phyloP scores from a whole-genome alignment of 2,797 vertebrate genomes.

The Manis javanica region DNA sequence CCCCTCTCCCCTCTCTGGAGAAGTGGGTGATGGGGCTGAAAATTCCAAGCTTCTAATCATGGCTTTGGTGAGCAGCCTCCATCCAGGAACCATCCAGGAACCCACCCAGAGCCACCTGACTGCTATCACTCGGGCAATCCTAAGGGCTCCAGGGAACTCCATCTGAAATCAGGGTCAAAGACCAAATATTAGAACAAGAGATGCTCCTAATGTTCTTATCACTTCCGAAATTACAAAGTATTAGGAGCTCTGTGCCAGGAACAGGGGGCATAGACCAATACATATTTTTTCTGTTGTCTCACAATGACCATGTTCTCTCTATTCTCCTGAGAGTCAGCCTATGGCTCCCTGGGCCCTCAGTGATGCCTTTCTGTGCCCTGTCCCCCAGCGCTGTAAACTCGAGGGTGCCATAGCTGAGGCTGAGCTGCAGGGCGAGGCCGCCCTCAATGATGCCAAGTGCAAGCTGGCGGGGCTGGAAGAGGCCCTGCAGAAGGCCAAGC shows the following conservation, averaged over 20 bases:
- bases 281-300: neutral
- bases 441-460: conserved; percentile 65
- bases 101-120: neutral
- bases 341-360: neutral
- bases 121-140: neutral
- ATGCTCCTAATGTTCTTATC: neutral
- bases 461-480: conserved; percentile 84
- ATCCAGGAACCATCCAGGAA: neutral
- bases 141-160: neutral
- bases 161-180: neutral
- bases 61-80: neutral
- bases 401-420: conserved; percentile 71
- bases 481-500: conserved; percentile 86
- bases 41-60: neutral
- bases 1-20: neutral
- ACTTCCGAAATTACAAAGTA: neutral
- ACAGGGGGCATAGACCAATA: neutral
- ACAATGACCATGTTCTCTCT: neutral
- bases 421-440: conserved; percentile 55
- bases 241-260: neutral
- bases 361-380: conserved; percentile 46
- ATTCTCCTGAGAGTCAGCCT: neutral
- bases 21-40: neutral
- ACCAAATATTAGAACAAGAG: neutral
- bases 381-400: conserved; percentile 74